phyloP scores from a whole-genome alignment of 2,113 vertebrate species.

The Leucoraja erinaceus region DNA sequence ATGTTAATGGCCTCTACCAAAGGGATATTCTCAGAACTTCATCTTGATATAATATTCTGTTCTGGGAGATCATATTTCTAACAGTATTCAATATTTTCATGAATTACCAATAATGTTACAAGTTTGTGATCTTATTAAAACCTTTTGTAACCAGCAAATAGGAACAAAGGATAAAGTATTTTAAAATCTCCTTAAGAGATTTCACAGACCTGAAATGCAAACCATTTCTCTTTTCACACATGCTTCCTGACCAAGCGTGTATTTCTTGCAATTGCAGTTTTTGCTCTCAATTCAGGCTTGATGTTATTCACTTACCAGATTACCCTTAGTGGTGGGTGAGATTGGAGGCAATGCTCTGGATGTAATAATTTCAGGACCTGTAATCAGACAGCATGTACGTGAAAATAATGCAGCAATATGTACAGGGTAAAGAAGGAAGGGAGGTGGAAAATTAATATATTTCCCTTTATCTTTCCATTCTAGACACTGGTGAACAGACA shows the following conservation, averaged over 20 bases:
- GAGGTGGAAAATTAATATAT: not conserved
- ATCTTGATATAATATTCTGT: not conserved
- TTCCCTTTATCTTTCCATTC: not conserved
- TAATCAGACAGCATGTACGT: not conserved
- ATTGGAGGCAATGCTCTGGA: not conserved
- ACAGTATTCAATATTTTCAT: not conserved
- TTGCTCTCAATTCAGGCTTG: not conserved
- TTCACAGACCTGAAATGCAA: not conserved
- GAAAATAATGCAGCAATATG: not conserved
- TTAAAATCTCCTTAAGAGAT: not conserved
- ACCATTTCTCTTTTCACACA: not conserved
- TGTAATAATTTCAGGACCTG: constrained; percentile 27
- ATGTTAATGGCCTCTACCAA: not conserved
- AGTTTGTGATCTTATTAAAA: not conserved
- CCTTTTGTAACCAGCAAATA: not conserved
- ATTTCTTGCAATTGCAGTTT: not conserved
- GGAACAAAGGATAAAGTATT: not conserved
- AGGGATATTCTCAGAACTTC: not conserved
- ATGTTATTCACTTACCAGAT: constrained; percentile 9
- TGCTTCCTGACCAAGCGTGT: not conserved
- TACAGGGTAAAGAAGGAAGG: not conserved
- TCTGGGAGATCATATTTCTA: not conserved
- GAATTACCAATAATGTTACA: not conserved
- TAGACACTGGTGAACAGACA: not conserved
- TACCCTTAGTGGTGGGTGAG: not conserved